Evolutionary conservation across 2,797 vertebrate species (phyloP).

Genomic region (Serranus cabrilla): DNA sequence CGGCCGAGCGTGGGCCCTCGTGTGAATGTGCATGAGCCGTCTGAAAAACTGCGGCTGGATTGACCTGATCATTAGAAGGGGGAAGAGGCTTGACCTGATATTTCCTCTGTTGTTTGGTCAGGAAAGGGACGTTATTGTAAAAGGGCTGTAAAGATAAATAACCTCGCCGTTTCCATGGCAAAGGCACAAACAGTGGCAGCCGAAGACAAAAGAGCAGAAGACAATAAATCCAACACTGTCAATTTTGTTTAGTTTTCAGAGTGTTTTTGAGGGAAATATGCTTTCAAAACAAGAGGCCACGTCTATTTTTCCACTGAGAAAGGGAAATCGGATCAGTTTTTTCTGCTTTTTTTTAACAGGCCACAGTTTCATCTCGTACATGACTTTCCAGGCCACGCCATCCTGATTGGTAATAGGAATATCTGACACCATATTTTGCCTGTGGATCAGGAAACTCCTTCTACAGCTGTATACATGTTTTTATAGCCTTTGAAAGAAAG

Average conservation of each 20-base stretch:
- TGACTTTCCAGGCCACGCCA: conserved; percentile 83
- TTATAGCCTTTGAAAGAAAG: conserved; percentile 82
- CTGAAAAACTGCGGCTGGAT: conserved; percentile 75
- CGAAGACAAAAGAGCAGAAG: conserved; percentile 83
- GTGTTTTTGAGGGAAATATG: conserved; percentile 87
- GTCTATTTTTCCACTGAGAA: conserved; percentile 85
- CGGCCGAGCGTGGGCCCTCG: conserved; percentile 23
- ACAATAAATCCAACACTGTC: conserved; percentile 91
- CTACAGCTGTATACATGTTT: conserved; percentile 85
- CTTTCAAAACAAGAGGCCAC: conserved; percentile 85
- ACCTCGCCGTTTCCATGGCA: conserved; percentile 89
- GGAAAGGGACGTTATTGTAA: conserved; percentile 90
- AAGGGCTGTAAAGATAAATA: conserved; percentile 88
- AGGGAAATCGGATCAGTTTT: conserved; percentile 85
- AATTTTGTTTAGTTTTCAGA: conserved; percentile 91
- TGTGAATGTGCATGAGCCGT: conserved; percentile 70
- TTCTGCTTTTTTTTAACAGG: conserved; percentile 76
- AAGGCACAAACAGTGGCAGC: conserved; percentile 85
- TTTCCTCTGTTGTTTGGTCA: conserved; percentile 91
- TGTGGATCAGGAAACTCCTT: conserved; percentile 84
- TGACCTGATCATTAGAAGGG: conserved; percentile 83
- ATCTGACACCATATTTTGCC: conserved; percentile 83
- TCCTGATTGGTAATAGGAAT: conserved; percentile 84
- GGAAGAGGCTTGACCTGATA: conserved; percentile 87
- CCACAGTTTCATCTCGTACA: conserved; percentile 72